Conservation (phyloP, 2,888 invertebrate species). For the Nebria salina region DNA sequence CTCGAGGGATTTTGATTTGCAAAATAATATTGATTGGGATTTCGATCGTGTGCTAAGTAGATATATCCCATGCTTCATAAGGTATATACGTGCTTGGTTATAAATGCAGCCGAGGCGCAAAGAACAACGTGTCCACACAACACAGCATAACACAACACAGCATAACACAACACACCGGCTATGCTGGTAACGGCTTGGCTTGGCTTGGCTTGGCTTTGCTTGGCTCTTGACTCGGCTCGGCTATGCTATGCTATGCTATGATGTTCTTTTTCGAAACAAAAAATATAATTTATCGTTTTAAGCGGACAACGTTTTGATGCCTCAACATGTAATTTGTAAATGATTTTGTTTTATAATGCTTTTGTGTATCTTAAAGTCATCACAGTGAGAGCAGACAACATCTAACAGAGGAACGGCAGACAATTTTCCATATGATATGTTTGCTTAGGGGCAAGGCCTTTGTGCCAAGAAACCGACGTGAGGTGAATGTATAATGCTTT, state of each 20-base stretch:
- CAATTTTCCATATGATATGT: slow-evolving; percentile 64
- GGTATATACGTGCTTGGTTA: not conserved
- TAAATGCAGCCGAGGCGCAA: not conserved
- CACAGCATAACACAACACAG: not conserved
- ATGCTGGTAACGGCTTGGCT: too few species aligned
- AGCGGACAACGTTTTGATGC: slow-evolving; percentile 63
- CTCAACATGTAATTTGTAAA: slow-evolving; percentile 63
- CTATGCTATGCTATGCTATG: not conserved
- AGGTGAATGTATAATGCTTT: slow-evolving; percentile 34
- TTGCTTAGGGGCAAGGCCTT: slow-evolving; percentile 63
- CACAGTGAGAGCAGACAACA: slow-evolving; percentile 57
- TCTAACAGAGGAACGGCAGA: slow-evolving; percentile 58
- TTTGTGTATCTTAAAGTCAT: slow-evolving; percentile 61
- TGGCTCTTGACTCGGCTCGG: not conserved
- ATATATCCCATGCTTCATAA: not conserved
- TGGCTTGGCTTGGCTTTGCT: too few species aligned
- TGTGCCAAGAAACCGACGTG: slow-evolving; percentile 50
- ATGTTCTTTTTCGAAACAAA: slow-evolving; percentile 51
- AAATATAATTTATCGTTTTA: slow-evolving; percentile 62
- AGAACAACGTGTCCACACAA: not conserved
- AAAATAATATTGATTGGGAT: not conserved
- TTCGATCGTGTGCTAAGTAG: not conserved
- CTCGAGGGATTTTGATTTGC: not conserved
- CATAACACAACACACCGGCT: too few species aligned
- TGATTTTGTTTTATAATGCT: slow-evolving; percentile 63